Percentiles rank a stretch among this genome's conserved stretches.
Conservation (phyloP, 2,797 vertebrate genomes). For the Crenuchus spilurus region DNA sequence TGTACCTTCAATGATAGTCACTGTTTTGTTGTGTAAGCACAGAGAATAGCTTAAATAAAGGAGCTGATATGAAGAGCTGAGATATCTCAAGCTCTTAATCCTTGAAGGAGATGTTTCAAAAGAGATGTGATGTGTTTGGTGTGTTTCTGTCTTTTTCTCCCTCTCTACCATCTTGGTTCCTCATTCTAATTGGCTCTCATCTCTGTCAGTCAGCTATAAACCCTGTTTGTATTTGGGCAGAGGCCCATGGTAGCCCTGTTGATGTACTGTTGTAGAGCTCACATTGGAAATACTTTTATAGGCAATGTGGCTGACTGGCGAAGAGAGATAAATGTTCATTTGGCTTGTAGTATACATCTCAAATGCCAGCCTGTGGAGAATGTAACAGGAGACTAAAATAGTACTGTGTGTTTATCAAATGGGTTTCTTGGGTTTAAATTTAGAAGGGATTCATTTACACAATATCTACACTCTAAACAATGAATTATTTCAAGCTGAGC, state of each 20-base stretch:
- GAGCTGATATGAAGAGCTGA: too few species aligned
- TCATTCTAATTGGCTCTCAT: conserved; percentile 64
- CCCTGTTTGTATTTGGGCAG: conserved; percentile 76
- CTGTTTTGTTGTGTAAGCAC: too few species aligned
- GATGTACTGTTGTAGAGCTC: background rate
- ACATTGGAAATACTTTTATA: background rate
- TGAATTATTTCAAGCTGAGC: too few species aligned
- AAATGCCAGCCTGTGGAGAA: background rate
- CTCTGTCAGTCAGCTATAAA: conserved; percentile 71
- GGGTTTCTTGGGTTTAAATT: background rate
- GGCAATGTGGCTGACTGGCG: too few species aligned
- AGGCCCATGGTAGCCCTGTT: conserved; percentile 61
- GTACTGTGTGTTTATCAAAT: too few species aligned
- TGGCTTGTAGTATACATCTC: background rate
- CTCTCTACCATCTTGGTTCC: conserved; percentile 61
- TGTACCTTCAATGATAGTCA: too few species aligned
- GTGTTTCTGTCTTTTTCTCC: conserved; percentile 54
- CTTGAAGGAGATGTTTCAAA: conserved; percentile 34
- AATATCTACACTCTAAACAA: background rate
- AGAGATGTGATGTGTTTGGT: conserved; percentile 37
- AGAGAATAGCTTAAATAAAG: too few species aligned
- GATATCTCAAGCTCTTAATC: background rate
- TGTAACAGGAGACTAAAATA: background rate
- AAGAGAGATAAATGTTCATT: background rate
- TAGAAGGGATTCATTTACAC: background rate